Base-by-base conservation (phyloP, 2,113 vertebrate species). In the Otis tarda region DNA sequence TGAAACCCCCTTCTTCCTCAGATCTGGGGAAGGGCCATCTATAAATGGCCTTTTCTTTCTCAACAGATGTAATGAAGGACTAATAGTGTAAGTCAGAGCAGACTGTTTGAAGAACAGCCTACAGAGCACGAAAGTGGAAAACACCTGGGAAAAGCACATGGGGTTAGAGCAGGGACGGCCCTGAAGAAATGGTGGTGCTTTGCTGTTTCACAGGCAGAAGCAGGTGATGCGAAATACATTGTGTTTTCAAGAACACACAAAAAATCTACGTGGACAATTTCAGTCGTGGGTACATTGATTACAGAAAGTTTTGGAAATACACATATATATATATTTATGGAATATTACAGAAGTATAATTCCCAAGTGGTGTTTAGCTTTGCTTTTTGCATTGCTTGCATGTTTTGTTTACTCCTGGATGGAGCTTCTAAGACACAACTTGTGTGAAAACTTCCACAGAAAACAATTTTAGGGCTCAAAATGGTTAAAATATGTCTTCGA, bases 401-500 rank as follows among this genome's bases (percentile, higher is more conserved):
- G 67, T 68, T 95, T 81, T 49, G 18, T 57, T 83, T 76, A 43
- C 41, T 89, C 31, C 45, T 47, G 19, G 10, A 5, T 81, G 33
- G n/a, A 52, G 9, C 28, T 85, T 71, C 21, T 83, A 87, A 74
- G 67, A 81, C 95, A 83, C 19, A 53, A 68, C 31, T 67, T 39
- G 27, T 80, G 90, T 78, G 90, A 87, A 97, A 91, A 89, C 77
- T 93, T 92, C 79, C 77, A 96, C 30, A 82, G 87, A 97, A 97
- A 96, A 91, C 80, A 97, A 95, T 92, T 94, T 93, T 91, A 96
- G 74, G 78, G 91, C 96, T 93, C 93, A 75, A 95, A 97, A 92
- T 96, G 92, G 74, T 97, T 98, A 97, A 98, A 98, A 97, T 98
- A 96, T 92, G 77, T 96, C 94, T 98, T 96, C 73, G 1, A 89